Conservation (phyloP, 1,140 invertebrate species). For the Drosophila lacertosa region DNA sequence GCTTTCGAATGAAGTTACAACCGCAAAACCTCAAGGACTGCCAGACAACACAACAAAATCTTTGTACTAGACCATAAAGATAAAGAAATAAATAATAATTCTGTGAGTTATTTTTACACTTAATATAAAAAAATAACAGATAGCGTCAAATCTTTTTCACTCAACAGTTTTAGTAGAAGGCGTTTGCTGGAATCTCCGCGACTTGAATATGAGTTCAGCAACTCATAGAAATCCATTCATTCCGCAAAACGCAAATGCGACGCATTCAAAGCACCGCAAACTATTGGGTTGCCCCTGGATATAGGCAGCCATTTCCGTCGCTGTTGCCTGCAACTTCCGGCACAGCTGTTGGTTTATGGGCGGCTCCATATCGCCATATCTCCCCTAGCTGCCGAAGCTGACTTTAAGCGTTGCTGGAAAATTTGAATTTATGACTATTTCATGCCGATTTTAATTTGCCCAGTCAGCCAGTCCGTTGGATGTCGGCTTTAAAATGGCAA, state of each 20-base stretch:
- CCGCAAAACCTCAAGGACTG: background rate
- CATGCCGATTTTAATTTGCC: constrained; percentile 72
- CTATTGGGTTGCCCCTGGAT: constrained; percentile 68
- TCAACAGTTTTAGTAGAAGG: background rate
- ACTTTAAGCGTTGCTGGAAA: constrained; percentile 60
- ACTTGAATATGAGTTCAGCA: constrained; percentile 20
- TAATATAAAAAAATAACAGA: no score
- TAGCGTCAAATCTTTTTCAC: no score
- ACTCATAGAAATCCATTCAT: constrained; percentile 63
- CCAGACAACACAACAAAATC: background rate
- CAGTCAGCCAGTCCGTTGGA: constrained; percentile 54
- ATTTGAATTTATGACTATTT: constrained; percentile 79
- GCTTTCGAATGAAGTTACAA: background rate
- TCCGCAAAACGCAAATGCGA: constrained; percentile 61
- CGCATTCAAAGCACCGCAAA: constrained; percentile 69
- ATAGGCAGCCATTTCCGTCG: constrained; percentile 65
- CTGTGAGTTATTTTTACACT: no score
- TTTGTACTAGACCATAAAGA: no score
- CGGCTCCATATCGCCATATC: background rate
- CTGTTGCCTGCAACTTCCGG: constrained; percentile 48
- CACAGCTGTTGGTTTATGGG: constrained; percentile 47
- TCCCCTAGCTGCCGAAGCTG: constrained; percentile 13
- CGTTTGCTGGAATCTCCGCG: constrained; percentile 1
- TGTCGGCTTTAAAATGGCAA: constrained; percentile 52
- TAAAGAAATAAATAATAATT: no score